Percentiles rank a stretch among this genome's conserved stretches.
Conservation (phyloP, 2,888 invertebrate species). For the Invenusta paracnida region DNA sequence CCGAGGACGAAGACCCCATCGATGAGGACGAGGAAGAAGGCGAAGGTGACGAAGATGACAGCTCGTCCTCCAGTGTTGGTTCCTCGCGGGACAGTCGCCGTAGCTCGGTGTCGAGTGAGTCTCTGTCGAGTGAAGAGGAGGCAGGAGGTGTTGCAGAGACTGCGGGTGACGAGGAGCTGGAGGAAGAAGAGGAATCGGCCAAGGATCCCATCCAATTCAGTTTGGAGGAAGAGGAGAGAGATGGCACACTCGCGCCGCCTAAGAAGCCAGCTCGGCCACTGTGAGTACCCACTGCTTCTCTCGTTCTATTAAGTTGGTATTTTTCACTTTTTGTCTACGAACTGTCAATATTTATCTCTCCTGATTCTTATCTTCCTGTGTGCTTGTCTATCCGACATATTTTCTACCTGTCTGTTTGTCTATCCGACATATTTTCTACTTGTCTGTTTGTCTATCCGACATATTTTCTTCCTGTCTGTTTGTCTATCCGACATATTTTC, state of each 20-base stretch:
- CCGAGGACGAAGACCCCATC: not conserved
- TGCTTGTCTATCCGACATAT: too few species aligned
- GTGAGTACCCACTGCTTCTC: not conserved
- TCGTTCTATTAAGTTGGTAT: too few species aligned
- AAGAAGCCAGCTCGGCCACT: not conserved
- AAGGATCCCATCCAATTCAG: not conserved
- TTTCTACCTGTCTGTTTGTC: too few species aligned
- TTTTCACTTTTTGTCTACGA: too few species aligned
- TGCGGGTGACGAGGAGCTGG: not conserved
- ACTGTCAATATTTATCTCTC: too few species aligned
- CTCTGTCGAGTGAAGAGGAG: not conserved
- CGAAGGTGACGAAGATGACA: not conserved
- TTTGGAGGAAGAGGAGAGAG: slow-evolving; percentile 6
- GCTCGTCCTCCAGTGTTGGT: not conserved
- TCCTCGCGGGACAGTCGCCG: not conserved
- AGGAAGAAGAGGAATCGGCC: not conserved
- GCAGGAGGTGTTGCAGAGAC: not conserved
- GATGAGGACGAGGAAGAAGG: not conserved
- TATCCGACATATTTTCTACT: too few species aligned
- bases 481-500: too few species aligned
- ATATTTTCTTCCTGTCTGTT: too few species aligned
- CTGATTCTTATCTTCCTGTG: too few species aligned
- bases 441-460: too few species aligned
- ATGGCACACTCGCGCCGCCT: not conserved
- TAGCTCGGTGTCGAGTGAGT: not conserved